Conservation (phyloP, 1,140 invertebrate species). For the Thaumatotibia leucotreta region DNA sequence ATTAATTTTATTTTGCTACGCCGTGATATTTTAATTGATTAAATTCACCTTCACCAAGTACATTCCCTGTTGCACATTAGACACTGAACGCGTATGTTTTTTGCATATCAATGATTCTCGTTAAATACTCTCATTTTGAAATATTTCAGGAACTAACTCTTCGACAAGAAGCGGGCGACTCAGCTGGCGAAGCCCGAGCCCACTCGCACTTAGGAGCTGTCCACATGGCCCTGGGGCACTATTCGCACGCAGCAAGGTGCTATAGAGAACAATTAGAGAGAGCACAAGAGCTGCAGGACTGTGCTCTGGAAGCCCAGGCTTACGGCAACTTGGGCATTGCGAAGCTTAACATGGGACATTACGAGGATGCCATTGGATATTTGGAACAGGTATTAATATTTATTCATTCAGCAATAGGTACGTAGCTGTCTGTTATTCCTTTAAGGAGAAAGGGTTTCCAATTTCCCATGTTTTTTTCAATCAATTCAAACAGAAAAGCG, state of each 20-base stretch:
- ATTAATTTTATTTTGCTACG: too few relatives aligned
- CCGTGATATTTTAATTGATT: too few relatives aligned
- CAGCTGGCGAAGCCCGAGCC: constrained; percentile 91
- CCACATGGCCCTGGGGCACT: constrained; percentile 92
- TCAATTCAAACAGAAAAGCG: too few relatives aligned
- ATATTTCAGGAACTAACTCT: constrained; percentile 84
- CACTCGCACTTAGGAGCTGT: constrained; percentile 93
- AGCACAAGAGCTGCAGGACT: constrained; percentile 93
- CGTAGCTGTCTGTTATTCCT: too few relatives aligned
- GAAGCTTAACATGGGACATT: constrained; percentile 94
- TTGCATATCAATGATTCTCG: too few relatives aligned
- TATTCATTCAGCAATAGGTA: too few relatives aligned
- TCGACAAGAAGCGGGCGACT: constrained; percentile 90
- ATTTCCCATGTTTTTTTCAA: too few relatives aligned
- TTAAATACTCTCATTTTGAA: too few relatives aligned
- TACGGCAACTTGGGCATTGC: constrained; percentile 95
- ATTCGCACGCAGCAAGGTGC: constrained; percentile 95
- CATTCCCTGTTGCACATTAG: too few relatives aligned
- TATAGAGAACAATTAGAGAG: constrained; percentile 96
- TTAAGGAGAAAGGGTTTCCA: too few relatives aligned
- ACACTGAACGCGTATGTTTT: too few relatives aligned
- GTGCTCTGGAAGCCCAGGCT: constrained; percentile 92
- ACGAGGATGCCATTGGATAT: constrained; percentile 96
- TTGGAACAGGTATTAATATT: constrained; percentile 84
- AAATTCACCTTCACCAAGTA: too few relatives aligned